These are phyloP conservation scores for Entomyzon cyanotis DNA, from an alignment of 2,113 vertebrate species.

Conservation along the genomic window DNA sequence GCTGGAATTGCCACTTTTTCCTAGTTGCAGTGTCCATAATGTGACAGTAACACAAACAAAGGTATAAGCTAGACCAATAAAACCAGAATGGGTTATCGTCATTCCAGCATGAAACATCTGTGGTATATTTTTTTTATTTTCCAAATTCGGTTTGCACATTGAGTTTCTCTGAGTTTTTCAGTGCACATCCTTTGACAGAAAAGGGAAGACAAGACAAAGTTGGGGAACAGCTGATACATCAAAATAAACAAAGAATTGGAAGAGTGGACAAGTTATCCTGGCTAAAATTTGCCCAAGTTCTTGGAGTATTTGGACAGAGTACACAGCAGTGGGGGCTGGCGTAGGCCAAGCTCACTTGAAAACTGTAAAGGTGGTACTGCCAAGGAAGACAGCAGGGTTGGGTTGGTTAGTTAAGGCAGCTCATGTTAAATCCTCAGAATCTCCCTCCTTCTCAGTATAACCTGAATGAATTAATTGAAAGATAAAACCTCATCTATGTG, in stretches of 20 bases:
- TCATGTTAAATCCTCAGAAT: not conserved
- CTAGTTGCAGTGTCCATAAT: not conserved
- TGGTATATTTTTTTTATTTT: not conserved
- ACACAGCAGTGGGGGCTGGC: not conserved
- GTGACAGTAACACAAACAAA: not conserved
- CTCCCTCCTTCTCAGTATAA: slow-evolving; percentile 17
- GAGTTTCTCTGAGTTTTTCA: not conserved
- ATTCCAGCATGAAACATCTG: not conserved
- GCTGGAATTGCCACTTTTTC: not conserved
- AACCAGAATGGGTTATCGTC: not conserved
- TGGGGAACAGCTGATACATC: not conserved
- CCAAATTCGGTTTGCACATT: not conserved
- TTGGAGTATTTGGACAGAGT: not conserved
- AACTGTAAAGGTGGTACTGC: not conserved
- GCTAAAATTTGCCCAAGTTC: not conserved
- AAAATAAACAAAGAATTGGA: not conserved
- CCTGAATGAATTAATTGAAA: slow-evolving; percentile 31
- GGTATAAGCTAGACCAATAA: not conserved
- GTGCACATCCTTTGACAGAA: not conserved
- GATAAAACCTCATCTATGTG: not conserved
- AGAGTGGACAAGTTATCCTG: not conserved
- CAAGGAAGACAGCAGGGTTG: not conserved
- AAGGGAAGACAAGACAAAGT: not conserved
- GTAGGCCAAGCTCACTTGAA: not conserved
- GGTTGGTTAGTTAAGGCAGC: not conserved